Percentiles rank a stretch among this genome's conserved stretches.
phyloP scores from a whole-genome alignment of 2,797 vertebrate genomes.

The Rhynchonycteris naso region DNA sequence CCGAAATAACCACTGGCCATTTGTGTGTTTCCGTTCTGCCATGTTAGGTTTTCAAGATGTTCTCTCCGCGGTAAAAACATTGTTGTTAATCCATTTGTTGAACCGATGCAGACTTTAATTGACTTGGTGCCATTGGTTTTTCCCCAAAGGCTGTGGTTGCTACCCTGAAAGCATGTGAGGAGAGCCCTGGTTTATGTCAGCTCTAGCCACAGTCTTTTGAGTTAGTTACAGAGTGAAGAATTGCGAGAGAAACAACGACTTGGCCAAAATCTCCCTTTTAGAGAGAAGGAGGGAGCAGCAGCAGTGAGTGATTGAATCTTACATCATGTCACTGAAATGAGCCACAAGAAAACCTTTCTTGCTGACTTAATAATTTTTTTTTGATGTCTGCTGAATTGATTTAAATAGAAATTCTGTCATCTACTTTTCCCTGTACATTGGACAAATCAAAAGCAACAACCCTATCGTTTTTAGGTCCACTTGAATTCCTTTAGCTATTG shows the following conservation, averaged over 20 bases:
- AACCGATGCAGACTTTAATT: slow-evolving; percentile 61
- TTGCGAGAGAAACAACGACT: slow-evolving; percentile 47
- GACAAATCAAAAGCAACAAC: slow-evolving; percentile 12
- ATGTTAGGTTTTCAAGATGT: neutral
- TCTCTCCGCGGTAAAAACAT: slow-evolving; percentile 17
- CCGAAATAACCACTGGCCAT: neutral
- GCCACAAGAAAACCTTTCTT: slow-evolving; percentile 46
- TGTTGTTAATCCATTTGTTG: slow-evolving; percentile 64
- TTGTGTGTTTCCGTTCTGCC: slow-evolving; percentile 35
- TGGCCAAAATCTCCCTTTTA: slow-evolving; percentile 62
- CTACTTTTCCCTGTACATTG: neutral
- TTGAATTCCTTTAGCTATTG: slow-evolving; percentile 52
- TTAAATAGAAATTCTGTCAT: slow-evolving; percentile 55
- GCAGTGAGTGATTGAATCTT: neutral
- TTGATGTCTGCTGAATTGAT: slow-evolving; percentile 41
- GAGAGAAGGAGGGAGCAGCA: slow-evolving; percentile 44
- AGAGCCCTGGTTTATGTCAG: slow-evolving; percentile 79
- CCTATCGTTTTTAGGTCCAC: slow-evolving; percentile 9
- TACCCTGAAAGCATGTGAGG: slow-evolving; percentile 37
- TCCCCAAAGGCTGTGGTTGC: slow-evolving; percentile 53
- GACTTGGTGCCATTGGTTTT: slow-evolving; percentile 63
- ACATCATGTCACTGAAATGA: slow-evolving; percentile 49
- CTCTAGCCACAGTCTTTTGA: slow-evolving; percentile 37
- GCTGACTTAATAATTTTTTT: slow-evolving; percentile 29
- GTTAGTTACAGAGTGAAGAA: slow-evolving; percentile 61